A percentile compares a stretch with the other conserved stretches of the same genome.
These are phyloP conservation scores for Drosophila pseudotalamancana DNA, from an alignment of 2,888 invertebrate genomes.

Conservation along the genomic window DNA sequence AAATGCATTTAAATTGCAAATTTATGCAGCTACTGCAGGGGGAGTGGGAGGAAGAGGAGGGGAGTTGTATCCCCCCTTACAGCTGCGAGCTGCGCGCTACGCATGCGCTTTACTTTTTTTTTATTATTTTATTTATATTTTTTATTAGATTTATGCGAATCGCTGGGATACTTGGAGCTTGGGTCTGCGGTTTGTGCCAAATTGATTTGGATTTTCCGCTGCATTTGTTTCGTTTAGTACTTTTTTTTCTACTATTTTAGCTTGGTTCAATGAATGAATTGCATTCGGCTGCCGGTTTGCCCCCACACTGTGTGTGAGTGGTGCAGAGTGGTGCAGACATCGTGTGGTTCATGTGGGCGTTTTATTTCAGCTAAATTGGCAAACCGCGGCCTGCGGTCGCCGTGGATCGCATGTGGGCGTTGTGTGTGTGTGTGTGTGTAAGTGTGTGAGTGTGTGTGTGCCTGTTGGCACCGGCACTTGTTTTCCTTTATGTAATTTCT, in stretches of 20 bases:
- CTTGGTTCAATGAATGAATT: slow-evolving; percentile 63
- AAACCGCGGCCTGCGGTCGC: slow-evolving; percentile 59
- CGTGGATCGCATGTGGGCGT: slow-evolving; percentile 49
- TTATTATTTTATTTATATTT: no score
- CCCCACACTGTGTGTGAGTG: slow-evolving; percentile 58
- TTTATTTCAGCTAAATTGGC: slow-evolving; percentile 79
- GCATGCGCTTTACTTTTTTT: slow-evolving; percentile 46
- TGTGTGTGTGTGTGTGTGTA: slow-evolving; percentile 28
- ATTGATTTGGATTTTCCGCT: slow-evolving; percentile 77
- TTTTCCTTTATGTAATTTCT: slow-evolving; percentile 77
- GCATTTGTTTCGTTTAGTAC: slow-evolving; percentile 32
- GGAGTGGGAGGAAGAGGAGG: background rate
- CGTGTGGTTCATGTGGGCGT: slow-evolving; percentile 67
- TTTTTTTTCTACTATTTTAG: slow-evolving; percentile 14
- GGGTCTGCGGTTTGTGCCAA: slow-evolving; percentile 58
- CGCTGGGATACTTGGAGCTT: slow-evolving; percentile 17
- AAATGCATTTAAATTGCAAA: slow-evolving; percentile 66
- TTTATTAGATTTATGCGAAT: slow-evolving; percentile 70
- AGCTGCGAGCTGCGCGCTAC: slow-evolving; percentile 34
- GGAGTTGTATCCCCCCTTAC: slow-evolving; percentile 8
- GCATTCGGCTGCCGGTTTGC: slow-evolving; percentile 70
- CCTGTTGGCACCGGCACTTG: slow-evolving; percentile 68
- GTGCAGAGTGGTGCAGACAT: slow-evolving; percentile 43
- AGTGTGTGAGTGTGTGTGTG: slow-evolving; percentile 24
- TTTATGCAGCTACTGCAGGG: slow-evolving; percentile 59